Evolutionary conservation across 1,140 invertebrate genomes (phyloP).

Genomic region (Pararge aegeria): DNA sequence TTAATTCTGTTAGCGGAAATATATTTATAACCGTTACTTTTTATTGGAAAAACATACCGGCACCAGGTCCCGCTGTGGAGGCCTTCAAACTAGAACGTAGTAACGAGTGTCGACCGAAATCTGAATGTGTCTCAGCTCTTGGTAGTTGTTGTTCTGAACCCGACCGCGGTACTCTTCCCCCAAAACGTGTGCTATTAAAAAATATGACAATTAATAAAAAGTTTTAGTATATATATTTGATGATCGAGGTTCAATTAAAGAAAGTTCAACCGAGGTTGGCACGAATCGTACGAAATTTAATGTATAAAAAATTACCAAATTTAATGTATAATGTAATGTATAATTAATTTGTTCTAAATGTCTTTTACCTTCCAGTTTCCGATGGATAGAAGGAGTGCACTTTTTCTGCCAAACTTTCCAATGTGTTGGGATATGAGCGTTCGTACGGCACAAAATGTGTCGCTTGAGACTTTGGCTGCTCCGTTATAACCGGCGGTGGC

Average conservation of each 20-base stretch:
- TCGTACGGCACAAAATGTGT: conserved; percentile 90
- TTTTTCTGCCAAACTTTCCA: conserved; percentile 94
- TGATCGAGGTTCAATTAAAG: too few species aligned
- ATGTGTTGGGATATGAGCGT: conserved; percentile 92
- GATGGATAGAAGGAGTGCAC: conserved; percentile 89
- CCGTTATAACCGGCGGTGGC: conserved; percentile 91
- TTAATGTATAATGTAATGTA: too few species aligned
- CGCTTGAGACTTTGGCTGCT: conserved; percentile 90
- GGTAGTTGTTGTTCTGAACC: conserved; percentile 93
- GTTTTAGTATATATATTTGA: background rate
- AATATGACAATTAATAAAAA: conserved; percentile 2
- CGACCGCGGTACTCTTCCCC: conserved; percentile 85
- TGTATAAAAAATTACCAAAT: too few species aligned
- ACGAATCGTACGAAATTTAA: too few species aligned
- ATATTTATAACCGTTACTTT: too few species aligned
- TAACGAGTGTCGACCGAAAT: conserved; percentile 86
- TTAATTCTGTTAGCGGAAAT: background rate
- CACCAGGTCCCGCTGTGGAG: conserved; percentile 54
- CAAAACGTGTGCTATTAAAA: conserved; percentile 54
- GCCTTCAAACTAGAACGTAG: conserved; percentile 88
- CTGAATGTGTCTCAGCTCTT: conserved; percentile 87
- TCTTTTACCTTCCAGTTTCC: conserved; percentile 78
- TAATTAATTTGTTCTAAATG: too few species aligned
- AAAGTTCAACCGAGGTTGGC: too few species aligned
- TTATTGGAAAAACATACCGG: conserved; percentile 27